These are phyloP conservation scores for Manacus vitellinus DNA, from an alignment of 2,113 vertebrate genomes.

Conservation along the genomic window DNA sequence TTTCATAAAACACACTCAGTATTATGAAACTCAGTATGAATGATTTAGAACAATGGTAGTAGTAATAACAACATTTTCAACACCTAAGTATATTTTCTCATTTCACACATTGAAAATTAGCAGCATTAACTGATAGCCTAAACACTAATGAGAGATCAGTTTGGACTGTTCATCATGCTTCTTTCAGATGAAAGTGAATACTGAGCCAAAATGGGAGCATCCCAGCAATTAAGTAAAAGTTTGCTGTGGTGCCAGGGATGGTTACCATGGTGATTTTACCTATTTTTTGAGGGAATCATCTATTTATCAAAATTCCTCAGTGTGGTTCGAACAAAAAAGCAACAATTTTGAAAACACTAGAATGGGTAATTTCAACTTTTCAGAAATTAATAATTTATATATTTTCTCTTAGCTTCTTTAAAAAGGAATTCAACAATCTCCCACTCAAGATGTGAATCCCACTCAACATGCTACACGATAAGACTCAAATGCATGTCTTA, in stretches of 20 bases:
- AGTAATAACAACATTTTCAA: neutral
- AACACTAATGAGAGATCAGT: neutral
- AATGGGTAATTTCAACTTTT: neutral
- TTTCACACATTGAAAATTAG: neutral
- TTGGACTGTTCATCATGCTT: neutral
- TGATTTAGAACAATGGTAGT: neutral
- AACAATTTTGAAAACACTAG: neutral
- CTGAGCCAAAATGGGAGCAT: neutral
- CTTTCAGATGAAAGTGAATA: neutral
- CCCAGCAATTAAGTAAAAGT: neutral
- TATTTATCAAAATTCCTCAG: neutral
- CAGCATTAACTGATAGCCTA: neutral
- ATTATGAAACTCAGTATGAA: slow-evolving; percentile 12
- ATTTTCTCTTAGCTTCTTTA: neutral
- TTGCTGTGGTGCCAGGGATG: neutral
- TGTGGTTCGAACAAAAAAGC: neutral
- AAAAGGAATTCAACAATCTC: neutral
- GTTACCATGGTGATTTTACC: neutral
- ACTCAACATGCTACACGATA: neutral
- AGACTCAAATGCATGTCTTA: neutral
- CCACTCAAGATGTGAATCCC: neutral
- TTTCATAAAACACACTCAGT: neutral
- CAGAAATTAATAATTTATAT: neutral
- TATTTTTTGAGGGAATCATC: neutral
- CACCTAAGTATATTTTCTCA: neutral